phyloP scores from a whole-genome alignment of 1,140 invertebrate species.

The Tribolium castaneum region DNA sequence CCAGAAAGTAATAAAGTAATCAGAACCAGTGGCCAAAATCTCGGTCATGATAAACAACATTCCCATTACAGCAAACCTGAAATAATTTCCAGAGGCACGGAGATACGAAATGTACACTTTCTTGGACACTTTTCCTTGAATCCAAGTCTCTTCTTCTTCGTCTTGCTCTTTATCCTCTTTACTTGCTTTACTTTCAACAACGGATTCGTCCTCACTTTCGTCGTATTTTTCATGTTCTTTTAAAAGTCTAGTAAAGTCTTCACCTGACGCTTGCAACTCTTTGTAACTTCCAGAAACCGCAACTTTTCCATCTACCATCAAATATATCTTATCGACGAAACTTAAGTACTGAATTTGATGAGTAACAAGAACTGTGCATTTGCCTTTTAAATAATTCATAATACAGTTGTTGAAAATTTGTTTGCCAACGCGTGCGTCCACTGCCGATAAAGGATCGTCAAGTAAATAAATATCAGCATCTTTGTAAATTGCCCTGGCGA shows the following conservation, averaged over 20 bases:
- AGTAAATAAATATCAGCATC: conserved; percentile 83
- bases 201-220: conserved; percentile 60
- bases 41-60: conserved; percentile 70
- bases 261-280: conserved; percentile 65
- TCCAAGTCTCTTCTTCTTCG: conserved; percentile 45
- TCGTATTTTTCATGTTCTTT: conserved; percentile 62
- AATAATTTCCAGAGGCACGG: conserved; percentile 67
- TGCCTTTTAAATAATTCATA: conserved; percentile 72
- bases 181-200: conserved; percentile 39
- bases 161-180: conserved; percentile 50
- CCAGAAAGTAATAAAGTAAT: conserved; percentile 77
- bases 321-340: conserved; percentile 76
- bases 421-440: conserved; percentile 74
- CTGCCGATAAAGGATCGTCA: conserved; percentile 69
- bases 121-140: conserved; percentile 67
- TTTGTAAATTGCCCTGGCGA: conserved; percentile 84
- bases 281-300: conserved; percentile 71
- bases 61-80: conserved; percentile 65
- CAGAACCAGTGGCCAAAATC: conserved; percentile 71
- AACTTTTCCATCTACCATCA: conserved; percentile 70
- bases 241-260: conserved; percentile 56
- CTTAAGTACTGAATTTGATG: conserved; percentile 89
- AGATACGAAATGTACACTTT: conserved; percentile 72
- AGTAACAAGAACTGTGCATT: conserved; percentile 82
- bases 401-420: conserved; percentile 78